Evolutionary conservation across 2,888 invertebrate species (phyloP).

Genomic region (Oligia fasciuncula): DNA sequence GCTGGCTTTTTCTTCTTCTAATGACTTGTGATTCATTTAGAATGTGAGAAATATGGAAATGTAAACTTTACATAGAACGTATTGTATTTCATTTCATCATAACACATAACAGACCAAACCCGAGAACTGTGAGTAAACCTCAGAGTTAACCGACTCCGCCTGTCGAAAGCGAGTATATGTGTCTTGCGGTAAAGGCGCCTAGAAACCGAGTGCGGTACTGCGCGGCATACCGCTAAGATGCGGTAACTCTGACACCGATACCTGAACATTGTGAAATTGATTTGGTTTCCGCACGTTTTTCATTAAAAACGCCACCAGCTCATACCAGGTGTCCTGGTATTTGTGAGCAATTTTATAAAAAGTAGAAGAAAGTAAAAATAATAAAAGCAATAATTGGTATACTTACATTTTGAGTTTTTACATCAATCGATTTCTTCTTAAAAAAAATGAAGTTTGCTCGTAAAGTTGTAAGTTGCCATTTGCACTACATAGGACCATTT

Average conservation of each 20-base stretch:
- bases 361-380: background rate
- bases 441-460: background rate
- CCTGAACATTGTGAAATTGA: slow-evolving; percentile 53
- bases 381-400: background rate
- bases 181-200: slow-evolving; percentile 65
- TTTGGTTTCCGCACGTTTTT: slow-evolving; percentile 56
- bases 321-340: slow-evolving; percentile 26
- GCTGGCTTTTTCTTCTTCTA: background rate
- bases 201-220: slow-evolving; percentile 61
- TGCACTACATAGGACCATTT: background rate
- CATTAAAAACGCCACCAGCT: slow-evolving; percentile 35
- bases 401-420: background rate
- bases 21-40: background rate
- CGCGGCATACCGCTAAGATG: slow-evolving; percentile 56
- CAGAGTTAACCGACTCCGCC: slow-evolving; percentile 54
- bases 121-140: slow-evolving; percentile 55
- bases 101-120: slow-evolving; percentile 41
- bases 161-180: slow-evolving; percentile 65
- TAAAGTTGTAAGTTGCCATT: background rate
- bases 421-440: background rate
- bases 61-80: background rate
- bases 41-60: background rate
- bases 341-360: background rate
- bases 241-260: slow-evolving; percentile 65
- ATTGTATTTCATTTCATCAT: slow-evolving; percentile 36